phyloP scores from a whole-genome alignment of 2,888 invertebrate genomes.

The Sinopyrophorus schimmeli region DNA sequence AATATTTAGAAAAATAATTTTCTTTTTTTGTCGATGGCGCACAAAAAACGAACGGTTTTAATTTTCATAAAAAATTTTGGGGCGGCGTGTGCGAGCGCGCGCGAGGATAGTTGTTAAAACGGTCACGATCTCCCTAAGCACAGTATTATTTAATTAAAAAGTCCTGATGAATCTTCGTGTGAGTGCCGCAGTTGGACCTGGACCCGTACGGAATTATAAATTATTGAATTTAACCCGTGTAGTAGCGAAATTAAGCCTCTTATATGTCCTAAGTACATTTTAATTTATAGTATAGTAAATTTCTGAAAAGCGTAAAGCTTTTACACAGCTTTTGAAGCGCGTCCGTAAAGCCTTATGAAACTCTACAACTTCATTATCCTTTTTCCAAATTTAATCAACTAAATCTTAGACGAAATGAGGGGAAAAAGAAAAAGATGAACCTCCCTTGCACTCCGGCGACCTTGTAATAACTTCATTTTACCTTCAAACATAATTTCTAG shows the following conservation, averaged over 20 bases:
- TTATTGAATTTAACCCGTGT: constrained; percentile 29
- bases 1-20: too few species aligned
- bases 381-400: constrained; percentile 29
- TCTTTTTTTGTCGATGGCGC: too few species aligned
- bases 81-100: constrained; percentile 3
- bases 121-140: constrained; percentile 36
- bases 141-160: constrained; percentile 50
- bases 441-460: too few species aligned
- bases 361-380: constrained; percentile 20
- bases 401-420: constrained; percentile 28
- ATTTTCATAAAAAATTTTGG: neutral
- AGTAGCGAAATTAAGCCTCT: constrained; percentile 26
- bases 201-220: constrained; percentile 41
- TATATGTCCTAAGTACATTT: constrained; percentile 26
- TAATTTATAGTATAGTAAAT: constrained; percentile 17
- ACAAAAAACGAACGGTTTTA: too few species aligned
- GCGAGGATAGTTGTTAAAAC: constrained; percentile 38
- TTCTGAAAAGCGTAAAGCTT: constrained; percentile 7
- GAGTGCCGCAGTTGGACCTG: constrained; percentile 38
- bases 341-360: constrained; percentile 9
- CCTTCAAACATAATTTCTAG: too few species aligned
- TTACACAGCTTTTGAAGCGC: constrained; percentile 2
- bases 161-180: constrained; percentile 47
- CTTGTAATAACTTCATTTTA: too few species aligned
- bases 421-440: constrained; percentile 27